Evolutionary conservation across 2,797 vertebrate genomes (phyloP).

Genomic region (Apogon talboti): DNA sequence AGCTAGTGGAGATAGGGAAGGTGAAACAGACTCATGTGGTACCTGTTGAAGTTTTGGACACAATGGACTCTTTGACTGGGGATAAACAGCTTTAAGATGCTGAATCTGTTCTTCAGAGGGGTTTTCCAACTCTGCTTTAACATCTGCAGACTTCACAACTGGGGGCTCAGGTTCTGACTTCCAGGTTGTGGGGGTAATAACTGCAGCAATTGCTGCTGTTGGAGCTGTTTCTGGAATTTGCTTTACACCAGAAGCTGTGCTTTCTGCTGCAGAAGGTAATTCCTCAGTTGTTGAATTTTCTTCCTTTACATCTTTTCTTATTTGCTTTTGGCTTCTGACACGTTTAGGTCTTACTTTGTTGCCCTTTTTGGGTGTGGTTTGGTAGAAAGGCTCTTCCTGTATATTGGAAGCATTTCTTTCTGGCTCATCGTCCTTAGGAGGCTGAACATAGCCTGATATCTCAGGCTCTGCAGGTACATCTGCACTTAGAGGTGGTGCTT

Average conservation of each 20-base stretch:
- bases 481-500: constrained; percentile 81
- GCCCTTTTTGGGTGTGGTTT: constrained; percentile 83
- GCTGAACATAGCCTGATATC: constrained; percentile 65
- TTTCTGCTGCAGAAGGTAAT: constrained; percentile 55
- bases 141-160: constrained; percentile 55
- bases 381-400: constrained; percentile 72
- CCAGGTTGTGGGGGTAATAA: constrained; percentile 80
- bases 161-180: constrained; percentile 70
- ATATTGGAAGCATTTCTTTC: constrained; percentile 68
- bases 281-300: constrained; percentile 73
- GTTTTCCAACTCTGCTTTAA: constrained; percentile 58
- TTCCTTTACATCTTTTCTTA: constrained; percentile 86
- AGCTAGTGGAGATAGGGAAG: constrained; percentile 74
- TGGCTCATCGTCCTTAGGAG: constrained; percentile 82
- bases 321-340: constrained; percentile 82
- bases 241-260: constrained; percentile 53
- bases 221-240: constrained; percentile 59
- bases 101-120: constrained; percentile 73
- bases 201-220: constrained; percentile 62
- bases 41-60: constrained; percentile 71
- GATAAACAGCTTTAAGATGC: constrained; percentile 68
- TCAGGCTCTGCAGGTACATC: constrained; percentile 80
- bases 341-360: constrained; percentile 86
- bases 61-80: constrained; percentile 74
- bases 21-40: constrained; percentile 71